These are phyloP conservation scores for Lepetodrilus schrolli DNA, from an alignment of 2,888 invertebrate genomes.

Conservation along the genomic window DNA sequence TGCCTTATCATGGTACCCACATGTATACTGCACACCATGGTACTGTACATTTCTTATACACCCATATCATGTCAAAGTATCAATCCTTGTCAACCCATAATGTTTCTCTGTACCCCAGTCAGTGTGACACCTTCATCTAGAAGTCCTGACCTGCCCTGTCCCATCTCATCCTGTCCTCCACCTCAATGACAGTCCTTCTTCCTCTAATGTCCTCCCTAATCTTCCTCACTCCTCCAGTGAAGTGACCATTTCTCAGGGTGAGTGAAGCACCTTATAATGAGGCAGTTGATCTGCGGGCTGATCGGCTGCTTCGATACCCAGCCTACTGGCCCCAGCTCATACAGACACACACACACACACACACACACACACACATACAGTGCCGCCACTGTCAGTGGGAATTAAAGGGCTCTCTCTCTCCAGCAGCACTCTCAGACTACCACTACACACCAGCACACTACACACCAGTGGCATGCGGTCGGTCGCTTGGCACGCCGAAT, in stretches of 20 bases:
- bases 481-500: background rate
- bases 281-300: background rate
- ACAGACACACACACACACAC: no score
- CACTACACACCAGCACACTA: no score
- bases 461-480: background rate
- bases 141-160: background rate
- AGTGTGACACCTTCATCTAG: no score
- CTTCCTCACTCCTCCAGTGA: background rate
- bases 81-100: no score
- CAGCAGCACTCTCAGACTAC: background rate
- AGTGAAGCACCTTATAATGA: conserved; percentile 26
- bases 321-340: background rate
- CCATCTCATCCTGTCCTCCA: background rate
- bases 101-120: no score
- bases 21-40: no score
- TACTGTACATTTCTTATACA: no score
- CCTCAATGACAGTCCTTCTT: background rate
- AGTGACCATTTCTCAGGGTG: conserved; percentile 1
- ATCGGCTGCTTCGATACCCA: background rate
- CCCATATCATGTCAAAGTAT: no score
- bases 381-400: conserved; percentile 1
- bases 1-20: no score
- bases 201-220: background rate
- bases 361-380: background rate
- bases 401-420: conserved; percentile 20